Evolutionary conservation across 2,888 invertebrate species (phyloP), one percentile per base, ranked within the genome.

Genomic region (Leptopilina drosophilae): DNA sequence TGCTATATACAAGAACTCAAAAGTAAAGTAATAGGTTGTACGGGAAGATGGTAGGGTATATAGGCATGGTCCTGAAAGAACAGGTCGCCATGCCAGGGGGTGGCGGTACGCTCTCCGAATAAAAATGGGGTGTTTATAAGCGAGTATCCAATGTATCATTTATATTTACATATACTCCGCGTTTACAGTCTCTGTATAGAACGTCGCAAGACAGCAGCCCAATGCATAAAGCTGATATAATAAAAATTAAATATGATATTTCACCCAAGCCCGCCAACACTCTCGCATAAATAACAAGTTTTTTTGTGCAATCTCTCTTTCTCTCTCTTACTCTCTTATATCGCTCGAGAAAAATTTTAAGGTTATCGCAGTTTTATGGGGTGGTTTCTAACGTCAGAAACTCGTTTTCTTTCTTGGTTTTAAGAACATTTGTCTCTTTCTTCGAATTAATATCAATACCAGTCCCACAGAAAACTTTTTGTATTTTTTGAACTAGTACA

Each of bases 61-160:
- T 20, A 20, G 20, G 76, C 59, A 73, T 73, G 73, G 73, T 73
- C 73, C 73, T 73, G 69, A 77, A 77, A 33, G 53, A 75, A n/a
- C 42, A 77, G 75, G 77, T 77, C 83, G 84, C 79, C 83, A 85
- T 83, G 84, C 79, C 83, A 85, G 84, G 85, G 88, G 87, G 88
- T 87, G 87, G 88, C 83, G 88, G 88, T 88, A 91, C 91, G 91
- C 87, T 85, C 81, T 82, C 86, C 89, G 91, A 91, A 91, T 91
- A 91, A 91, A 91, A 91, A 91, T 91, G 90, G 91, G 91, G 91
- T 91, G 91, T 92, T 92, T 92, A 92, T 91, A 91, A 91, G 89
- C 89, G 89, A 90, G 90, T 91, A 91, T 90, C 91, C 91, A 90
- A 92, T 92, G 91, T 91, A 92, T 91, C 91, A 92, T 87, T 86